Conservation (phyloP, 1,140 invertebrate genomes). For the Anoplophora glabripennis region DNA sequence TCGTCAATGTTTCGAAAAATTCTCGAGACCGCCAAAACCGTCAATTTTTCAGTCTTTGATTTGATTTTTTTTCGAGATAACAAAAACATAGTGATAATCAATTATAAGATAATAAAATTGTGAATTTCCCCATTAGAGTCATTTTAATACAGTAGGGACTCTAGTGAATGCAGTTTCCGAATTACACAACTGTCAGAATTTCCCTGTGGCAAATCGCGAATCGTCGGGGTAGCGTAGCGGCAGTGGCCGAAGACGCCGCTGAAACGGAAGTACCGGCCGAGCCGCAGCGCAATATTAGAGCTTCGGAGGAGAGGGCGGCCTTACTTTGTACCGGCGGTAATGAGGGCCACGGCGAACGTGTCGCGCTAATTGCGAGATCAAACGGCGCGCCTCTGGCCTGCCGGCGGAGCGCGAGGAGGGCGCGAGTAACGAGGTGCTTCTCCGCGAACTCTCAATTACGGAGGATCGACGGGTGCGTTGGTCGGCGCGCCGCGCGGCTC, state of each 20-base stretch:
- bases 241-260: not conserved
- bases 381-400: constrained; percentile 27
- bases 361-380: constrained; percentile 37
- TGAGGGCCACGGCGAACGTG: constrained; percentile 26
- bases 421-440: constrained; percentile 11
- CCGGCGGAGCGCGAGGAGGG: constrained; percentile 9
- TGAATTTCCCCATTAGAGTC: too few species aligned
- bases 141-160: too few species aligned
- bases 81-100: too few species aligned
- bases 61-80: too few species aligned
- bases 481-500: too few species aligned
- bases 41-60: too few species aligned
- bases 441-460: constrained; percentile 9
- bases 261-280: constrained; percentile 5
- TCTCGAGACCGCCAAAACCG: too few species aligned
- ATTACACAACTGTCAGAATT: not conserved
- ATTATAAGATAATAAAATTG: too few species aligned
- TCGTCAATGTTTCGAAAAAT: too few species aligned
- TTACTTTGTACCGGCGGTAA: constrained; percentile 12
- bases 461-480: constrained; percentile 9
- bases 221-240: not conserved
- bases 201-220: not conserved
- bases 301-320: constrained; percentile 4
- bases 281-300: not conserved
- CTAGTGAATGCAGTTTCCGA: too few species aligned